Base-by-base conservation (phyloP, 64 coral and sea anemone genomes). In the Pocillopora verrucosa region DNA sequence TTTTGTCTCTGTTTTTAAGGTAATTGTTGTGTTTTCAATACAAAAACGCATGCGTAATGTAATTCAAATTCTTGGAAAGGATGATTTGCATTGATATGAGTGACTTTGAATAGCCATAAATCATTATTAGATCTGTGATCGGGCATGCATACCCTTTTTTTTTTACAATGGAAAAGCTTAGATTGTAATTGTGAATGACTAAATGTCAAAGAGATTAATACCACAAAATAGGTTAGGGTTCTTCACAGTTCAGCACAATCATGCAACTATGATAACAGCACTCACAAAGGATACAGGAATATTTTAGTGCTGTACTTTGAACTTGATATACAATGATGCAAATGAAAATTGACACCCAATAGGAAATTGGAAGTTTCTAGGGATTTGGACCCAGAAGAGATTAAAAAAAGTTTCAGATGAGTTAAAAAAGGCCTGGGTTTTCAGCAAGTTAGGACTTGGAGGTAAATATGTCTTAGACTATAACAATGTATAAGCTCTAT, bases 11-110 rank as follows among this genome's bases (percentile, higher is more conserved):
- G 41, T 51, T 51, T 51, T 51, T 51, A 51, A 51, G 41, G 41
- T 51, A 51, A 51, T 51, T 51, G 41, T 70, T 0, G 1, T 30
- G 67, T 70, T 70, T 70, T n/a, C 1, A 25, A 24, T 77, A 16
- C 45, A 15, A 16, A 58, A 2, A 56, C 5, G 10, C 11, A 22
- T 77, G 5, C 56, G 0, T 26, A 58, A 9, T 78, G 9, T 79
- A 12, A 79, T 79, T 38, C 68, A 16, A 19, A 84, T 84, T 84
- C 80, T 85, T 85, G 19, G 82, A 85, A 85, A 30, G 38, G 16
- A 81, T 7, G 4, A 68, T 85, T 85, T 70, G 20, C 67, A 24
- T 70, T 26, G 11, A 70, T 11, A 4, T 70, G 20, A 0, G n/a
- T 20, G 17, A 68, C 9, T 11, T 11, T 22, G 57, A 25, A 51